These are phyloP conservation scores for Liposcelis brunnea DNA, from an alignment of 2,888 invertebrate genomes.

Conservation along the genomic window DNA sequence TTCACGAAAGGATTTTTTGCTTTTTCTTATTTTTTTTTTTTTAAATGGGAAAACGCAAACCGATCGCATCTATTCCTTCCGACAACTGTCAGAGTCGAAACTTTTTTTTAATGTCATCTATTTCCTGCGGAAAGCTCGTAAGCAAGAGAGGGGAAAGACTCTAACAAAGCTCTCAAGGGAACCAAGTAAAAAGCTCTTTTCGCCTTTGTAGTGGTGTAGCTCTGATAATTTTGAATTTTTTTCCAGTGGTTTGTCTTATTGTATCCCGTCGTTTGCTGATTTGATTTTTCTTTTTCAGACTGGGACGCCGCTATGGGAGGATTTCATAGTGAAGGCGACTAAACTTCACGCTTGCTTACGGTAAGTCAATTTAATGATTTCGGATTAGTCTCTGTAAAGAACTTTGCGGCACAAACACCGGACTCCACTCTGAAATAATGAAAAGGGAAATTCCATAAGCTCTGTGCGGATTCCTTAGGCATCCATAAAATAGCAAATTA, in stretches of 20 bases:
- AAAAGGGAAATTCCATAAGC: too few species aligned
- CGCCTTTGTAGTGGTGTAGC: too few species aligned
- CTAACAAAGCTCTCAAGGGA: constrained; percentile 4
- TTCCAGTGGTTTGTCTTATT: constrained; percentile 1
- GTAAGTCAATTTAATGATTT: constrained; percentile 40
- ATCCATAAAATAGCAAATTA: too few species aligned
- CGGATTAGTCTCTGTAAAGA: not conserved
- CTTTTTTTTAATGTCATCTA: constrained; percentile 8
- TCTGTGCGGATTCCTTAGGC: too few species aligned
- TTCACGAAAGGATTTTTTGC: too few species aligned
- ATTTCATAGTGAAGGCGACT: constrained; percentile 80
- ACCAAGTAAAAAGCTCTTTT: not conserved
- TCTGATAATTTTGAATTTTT: not conserved
- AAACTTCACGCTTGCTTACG: constrained; percentile 86
- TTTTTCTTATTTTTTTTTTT: too few species aligned
- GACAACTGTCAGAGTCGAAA: not conserved
- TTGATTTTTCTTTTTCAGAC: constrained; percentile 44
- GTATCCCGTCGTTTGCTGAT: not conserved
- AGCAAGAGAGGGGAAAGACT: constrained; percentile 6
- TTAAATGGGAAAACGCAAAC: too few species aligned
- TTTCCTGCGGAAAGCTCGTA: not conserved
- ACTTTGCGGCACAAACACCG: not conserved
- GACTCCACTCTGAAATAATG: too few species aligned
- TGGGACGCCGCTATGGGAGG: constrained; percentile 88
- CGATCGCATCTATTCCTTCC: too few species aligned